A percentile compares a stretch with the other conserved stretches of the same genome.
phyloP scores from a whole-genome alignment of 2,888 invertebrate species.

The Drosophila sordidula region DNA sequence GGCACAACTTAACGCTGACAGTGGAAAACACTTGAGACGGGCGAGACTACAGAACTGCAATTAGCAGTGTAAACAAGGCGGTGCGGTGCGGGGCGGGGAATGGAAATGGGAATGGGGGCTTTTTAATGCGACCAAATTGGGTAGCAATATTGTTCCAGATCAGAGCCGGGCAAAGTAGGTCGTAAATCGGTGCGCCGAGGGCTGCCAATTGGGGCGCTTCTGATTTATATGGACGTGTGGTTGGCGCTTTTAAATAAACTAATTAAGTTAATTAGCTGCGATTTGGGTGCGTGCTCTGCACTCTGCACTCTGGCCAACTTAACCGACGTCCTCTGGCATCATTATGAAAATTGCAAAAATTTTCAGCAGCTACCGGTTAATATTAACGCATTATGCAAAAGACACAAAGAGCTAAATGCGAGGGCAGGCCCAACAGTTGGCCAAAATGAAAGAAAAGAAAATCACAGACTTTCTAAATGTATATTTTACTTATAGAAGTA shows the following conservation, averaged over 20 bases:
- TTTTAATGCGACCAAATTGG: conserved; percentile 28
- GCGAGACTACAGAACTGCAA: conserved; percentile 36
- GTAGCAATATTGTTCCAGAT: conserved; percentile 14
- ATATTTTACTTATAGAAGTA: too few relatives aligned
- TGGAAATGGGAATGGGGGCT: neutral
- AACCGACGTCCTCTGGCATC: conserved; percentile 43
- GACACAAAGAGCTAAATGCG: conserved; percentile 34
- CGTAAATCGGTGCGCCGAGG: conserved; percentile 35
- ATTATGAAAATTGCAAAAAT: conserved; percentile 74
- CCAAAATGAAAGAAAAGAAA: rapidly evolving
- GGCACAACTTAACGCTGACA: conserved; percentile 19
- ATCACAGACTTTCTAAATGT: too few relatives aligned
- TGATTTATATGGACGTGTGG: conserved; percentile 50
- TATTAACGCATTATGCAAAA: conserved; percentile 76
- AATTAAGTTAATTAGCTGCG: conserved; percentile 76
- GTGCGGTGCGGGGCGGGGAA: neutral
- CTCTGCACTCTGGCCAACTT: conserved; percentile 17
- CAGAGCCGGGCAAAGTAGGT: conserved; percentile 35
- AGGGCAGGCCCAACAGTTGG: neutral
- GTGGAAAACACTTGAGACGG: conserved; percentile 52
- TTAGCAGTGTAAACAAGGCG: conserved; percentile 50
- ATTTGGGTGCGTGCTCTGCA: conserved; percentile 53
- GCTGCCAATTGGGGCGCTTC: conserved; percentile 32
- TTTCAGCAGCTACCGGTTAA: conserved; percentile 74
- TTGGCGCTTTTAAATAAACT: conserved; percentile 64